Base-by-base conservation (phyloP, 30 jellyfish, hydroid and myxozoan genomes). In the Aurelia coerulea region DNA sequence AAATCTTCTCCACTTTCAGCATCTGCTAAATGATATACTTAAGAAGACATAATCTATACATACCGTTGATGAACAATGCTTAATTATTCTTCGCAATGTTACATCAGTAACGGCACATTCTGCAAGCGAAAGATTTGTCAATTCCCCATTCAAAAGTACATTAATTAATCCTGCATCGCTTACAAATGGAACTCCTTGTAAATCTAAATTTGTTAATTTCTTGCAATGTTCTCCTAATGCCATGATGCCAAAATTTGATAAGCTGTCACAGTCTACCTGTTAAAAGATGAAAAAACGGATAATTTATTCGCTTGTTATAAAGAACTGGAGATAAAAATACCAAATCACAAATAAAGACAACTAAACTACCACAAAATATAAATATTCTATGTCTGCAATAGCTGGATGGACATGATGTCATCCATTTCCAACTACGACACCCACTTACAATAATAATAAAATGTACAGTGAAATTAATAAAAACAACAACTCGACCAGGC, bases 31-130 rank as follows among this genome's bases (percentile, higher is more conserved):
- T 5, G 56, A 46, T 2, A 46, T 46, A 46, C 13, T 3, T 2
- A 60, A n/a, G 0, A 0, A 33, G 4, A n/a, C 7, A 18, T 5
- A 19, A 72, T 6, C 0, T 17, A 15, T 7, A 74, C 73, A 13
- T 74, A 74, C 85, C 19, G 53, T 15, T 2, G 72, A 52, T 3
- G 85, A 74, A 59, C 90, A 74, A 86, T 10, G 58, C 1, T 66
- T 65, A 1, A 68, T 63, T 35, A 90, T 83, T 35, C 78, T 76
- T 18, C 69, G 42, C 52, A 90, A 49, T 10, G 92, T 79, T 2
- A 83, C 76, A 49, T 90, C 97, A 18, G 97, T 65, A n/a, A 90
- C 51, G 13, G 97, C 95, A 37, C 91, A 83, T 70, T 90, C 97
- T 62, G 97, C 97, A 1, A 90, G 73, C 6, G 88, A 65, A 0